Base-by-base conservation (phyloP, 35 echinoderm and acorn worm genomes). In the Apostichopus japonicus region DNA sequence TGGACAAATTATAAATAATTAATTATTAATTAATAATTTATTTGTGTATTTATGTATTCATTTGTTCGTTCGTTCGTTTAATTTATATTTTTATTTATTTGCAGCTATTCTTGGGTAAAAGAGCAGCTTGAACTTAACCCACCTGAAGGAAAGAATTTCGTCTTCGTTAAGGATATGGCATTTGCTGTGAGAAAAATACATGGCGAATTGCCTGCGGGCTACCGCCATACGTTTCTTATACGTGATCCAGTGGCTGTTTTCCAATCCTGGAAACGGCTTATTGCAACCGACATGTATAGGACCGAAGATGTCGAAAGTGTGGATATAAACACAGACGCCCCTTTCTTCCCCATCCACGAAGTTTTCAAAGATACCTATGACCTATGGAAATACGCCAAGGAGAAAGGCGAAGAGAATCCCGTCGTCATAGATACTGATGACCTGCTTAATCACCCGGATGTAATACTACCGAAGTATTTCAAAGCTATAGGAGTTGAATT, bases 361-460 rank as follows among this genome's bases (percentile, higher is more conserved):
- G 14, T 65, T 15, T 88, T 25, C 86, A 88, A 88, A 73, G 44
- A 17, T 4, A 24, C 67, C 22, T 70, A 70, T 56, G 62, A 87
- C 3, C 57, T 87, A 87, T 87, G 56, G 54, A 57, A 87, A 33
- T 70, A 87, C 56, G 84, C n/a, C 6, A 87, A 19, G 62, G 84
- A 87, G 2, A 70, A 19, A 6, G 56, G 15, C 1, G 79, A 54
- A 72, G 87, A 70, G 23, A 58, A 13, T 16, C 76, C 72, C 8
- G 55, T 92, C 5, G 55, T 92, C 77, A 79, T 92, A 92, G 90
- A 79, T 33, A 23, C 90, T 4, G 90, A 92, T 22, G 90, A 92
- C 55, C 55, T 92, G 11, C 23, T 79, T 14, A 78, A 80, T 24
- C 54, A 61, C 21, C 90, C 90, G 8, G 76, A 76, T 23, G 53